A percentile compares a stretch with the other conserved stretches of the same genome.
Conservation (phyloP, 2,797 vertebrate species). For the Setipinna tenuifilis region DNA sequence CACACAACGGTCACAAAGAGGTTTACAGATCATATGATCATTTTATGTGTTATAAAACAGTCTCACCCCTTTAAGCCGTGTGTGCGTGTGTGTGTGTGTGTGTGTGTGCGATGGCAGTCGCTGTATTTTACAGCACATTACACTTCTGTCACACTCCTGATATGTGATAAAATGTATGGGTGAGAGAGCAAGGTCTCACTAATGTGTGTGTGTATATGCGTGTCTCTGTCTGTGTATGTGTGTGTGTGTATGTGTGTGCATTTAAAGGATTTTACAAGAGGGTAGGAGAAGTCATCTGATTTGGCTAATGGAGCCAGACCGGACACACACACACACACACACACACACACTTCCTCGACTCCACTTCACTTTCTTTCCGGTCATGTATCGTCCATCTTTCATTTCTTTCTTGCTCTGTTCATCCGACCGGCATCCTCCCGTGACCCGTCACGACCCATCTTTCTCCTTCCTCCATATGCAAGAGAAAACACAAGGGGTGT, state of each 20-base stretch:
- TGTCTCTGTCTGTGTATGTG: background rate
- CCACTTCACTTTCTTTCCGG: background rate
- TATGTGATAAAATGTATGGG: background rate
- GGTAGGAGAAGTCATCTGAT: background rate
- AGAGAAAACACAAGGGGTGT: too few relatives aligned
- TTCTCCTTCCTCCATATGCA: background rate
- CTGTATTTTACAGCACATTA: conserved; percentile 8
- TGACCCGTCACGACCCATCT: background rate
- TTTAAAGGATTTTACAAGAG: background rate
- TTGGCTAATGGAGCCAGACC: background rate
- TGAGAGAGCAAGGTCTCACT: background rate
- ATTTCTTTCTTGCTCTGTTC: background rate
- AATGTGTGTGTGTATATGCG: background rate
- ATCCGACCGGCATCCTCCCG: background rate
- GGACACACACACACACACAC: too few relatives aligned
- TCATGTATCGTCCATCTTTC: background rate
- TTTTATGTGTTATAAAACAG: background rate
- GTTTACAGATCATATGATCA: background rate
- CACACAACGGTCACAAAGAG: background rate
- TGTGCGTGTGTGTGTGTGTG: background rate
- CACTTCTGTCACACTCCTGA: conserved; percentile 9
- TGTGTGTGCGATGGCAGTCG: background rate
- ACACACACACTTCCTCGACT: too few relatives aligned
- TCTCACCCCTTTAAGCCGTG: background rate
- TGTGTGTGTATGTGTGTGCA: background rate